A percentile compares a stretch with the other conserved stretches of the same genome.
Evolutionary conservation across 1,140 invertebrate genomes (phyloP).

Genomic region (Centruroides sculpturatus): DNA sequence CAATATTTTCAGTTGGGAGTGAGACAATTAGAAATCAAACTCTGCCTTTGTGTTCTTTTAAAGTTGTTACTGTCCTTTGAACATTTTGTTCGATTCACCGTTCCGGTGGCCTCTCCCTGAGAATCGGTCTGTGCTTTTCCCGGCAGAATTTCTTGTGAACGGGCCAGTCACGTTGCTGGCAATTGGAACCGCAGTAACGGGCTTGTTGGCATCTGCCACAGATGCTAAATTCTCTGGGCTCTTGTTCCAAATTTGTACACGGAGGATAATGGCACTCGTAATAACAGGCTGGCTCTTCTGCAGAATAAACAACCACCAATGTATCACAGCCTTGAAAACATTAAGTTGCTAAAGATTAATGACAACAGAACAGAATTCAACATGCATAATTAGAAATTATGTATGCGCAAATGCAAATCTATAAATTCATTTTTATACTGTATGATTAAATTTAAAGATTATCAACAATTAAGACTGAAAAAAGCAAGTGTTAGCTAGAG

Average conservation of each 20-base stretch:
- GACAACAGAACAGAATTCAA: too few species aligned
- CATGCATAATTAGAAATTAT: too few species aligned
- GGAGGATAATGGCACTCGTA: constrained; percentile 42
- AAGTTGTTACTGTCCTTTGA: too few species aligned
- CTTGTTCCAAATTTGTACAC: constrained; percentile 39
- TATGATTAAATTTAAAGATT: too few species aligned
- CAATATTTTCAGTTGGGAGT: too few species aligned
- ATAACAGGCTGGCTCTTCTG: constrained; percentile 31
- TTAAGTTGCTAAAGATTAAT: too few species aligned
- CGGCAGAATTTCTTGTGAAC: constrained; percentile 34
- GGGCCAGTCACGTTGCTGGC: constrained; percentile 38
- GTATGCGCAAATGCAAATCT: too few species aligned
- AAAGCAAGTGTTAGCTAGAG: too few species aligned
- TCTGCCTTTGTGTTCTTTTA: too few species aligned
- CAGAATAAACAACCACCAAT: constrained; percentile 2
- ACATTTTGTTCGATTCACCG: constrained; percentile 14
- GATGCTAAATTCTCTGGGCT: constrained; percentile 40
- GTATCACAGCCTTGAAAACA: not conserved
- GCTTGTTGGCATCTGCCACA: constrained; percentile 40
- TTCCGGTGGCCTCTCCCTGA: constrained; percentile 24
- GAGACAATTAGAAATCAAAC: too few species aligned
- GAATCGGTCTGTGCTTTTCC: constrained; percentile 25
- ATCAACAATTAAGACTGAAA: too few species aligned
- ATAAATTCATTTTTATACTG: too few species aligned
- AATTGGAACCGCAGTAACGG: constrained; percentile 37